A percentile compares a stretch with the other conserved stretches of the same genome.
Evolutionary conservation across 2,888 invertebrate genomes (phyloP).

Genomic region (Silvanus unidentatus): DNA sequence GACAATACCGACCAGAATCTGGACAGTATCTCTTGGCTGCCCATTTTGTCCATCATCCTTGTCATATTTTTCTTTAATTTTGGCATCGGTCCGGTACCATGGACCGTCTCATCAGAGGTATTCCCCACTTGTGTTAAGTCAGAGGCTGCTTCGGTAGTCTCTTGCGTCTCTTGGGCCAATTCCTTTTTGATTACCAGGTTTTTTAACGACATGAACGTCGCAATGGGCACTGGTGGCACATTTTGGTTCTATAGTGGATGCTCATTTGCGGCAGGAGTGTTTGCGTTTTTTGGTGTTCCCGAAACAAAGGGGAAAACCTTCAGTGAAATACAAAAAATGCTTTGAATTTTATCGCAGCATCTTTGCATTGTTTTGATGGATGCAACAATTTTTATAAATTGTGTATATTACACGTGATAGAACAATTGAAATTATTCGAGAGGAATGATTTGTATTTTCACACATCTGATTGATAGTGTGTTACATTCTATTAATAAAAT

Average conservation of each 20-base stretch:
- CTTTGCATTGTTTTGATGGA: too few relatives aligned
- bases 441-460: too few relatives aligned
- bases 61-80: conserved; percentile 70
- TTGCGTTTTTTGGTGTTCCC: conserved; percentile 46
- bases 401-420: too few relatives aligned
- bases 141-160: conserved; percentile 64
- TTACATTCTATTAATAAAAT: too few relatives aligned
- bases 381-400: too few relatives aligned
- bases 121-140: conserved; percentile 72
- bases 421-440: too few relatives aligned
- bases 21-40: conserved; percentile 56
- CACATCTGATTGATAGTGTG: too few relatives aligned
- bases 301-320: conserved; percentile 31
- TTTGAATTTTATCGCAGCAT: background rate
- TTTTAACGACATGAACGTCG: conserved; percentile 53
- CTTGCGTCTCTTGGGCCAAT: conserved; percentile 67
- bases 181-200: conserved; percentile 69
- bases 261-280: conserved; percentile 59
- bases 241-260: conserved; percentile 66
- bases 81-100: conserved; percentile 70
- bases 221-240: conserved; percentile 57
- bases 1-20: conserved; percentile 47
- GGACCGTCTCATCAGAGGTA: conserved; percentile 77
- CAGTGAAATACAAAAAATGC: conserved; percentile 24
- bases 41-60: conserved; percentile 61